Percentiles rank a stretch among this genome's conserved stretches.
Conservation (phyloP, 2,113 vertebrate species). For the Lepus europaeus region DNA sequence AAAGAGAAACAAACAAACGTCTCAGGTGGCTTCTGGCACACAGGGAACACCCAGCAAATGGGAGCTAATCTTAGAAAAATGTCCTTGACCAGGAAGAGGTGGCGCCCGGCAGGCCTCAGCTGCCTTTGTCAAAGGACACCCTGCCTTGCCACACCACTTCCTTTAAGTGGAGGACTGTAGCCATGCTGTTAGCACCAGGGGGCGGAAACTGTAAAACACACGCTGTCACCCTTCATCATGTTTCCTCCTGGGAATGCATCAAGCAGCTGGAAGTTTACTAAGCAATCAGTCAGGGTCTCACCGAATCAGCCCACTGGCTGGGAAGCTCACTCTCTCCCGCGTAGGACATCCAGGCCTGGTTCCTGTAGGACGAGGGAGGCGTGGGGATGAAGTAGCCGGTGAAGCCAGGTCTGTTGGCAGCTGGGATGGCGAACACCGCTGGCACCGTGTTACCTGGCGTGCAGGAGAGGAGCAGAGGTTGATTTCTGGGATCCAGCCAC, state of each 20-base stretch:
- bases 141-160: neutral
- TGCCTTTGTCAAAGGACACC: neutral
- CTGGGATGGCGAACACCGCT: conserved; percentile 97
- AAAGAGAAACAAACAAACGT: neutral
- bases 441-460: conserved; percentile 96
- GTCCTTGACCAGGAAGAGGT: neutral
- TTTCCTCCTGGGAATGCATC: neutral
- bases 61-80: neutral
- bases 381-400: conserved; percentile 96
- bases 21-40: neutral
- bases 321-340: conserved; percentile 95
- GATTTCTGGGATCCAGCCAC: neutral
- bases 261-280: neutral
- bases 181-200: neutral
- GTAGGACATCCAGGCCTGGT: conserved; percentile 98
- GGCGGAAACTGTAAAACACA: neutral
- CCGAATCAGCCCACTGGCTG: conserved; percentile 97
- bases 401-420: conserved; percentile 94
- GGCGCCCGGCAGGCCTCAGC: neutral
- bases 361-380: conserved; percentile 95
- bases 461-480: conserved; percentile 23
- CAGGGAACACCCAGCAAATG: neutral
- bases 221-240: neutral
- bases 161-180: neutral
- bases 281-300: conserved; percentile 85